Percentiles rank a stretch among this genome's conserved stretches.
These are phyloP conservation scores for Sarcophaga subvicina DNA, from an alignment of 2,888 invertebrate genomes.

Conservation along the genomic window DNA sequence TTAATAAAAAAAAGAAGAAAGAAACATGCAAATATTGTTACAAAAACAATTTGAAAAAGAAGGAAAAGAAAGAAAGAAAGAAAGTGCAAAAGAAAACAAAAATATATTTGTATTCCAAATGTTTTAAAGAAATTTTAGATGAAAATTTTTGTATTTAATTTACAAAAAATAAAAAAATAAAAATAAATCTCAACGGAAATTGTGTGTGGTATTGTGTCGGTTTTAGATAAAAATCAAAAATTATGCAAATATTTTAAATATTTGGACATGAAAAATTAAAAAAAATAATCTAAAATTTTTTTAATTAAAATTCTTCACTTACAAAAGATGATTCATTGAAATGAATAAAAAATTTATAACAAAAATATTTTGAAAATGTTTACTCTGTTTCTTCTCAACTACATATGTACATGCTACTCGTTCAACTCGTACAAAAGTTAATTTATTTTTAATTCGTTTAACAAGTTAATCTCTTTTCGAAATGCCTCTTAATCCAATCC, in stretches of 20 bases:
- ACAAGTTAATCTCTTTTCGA: neutral
- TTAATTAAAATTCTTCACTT: slow-evolving; percentile 29
- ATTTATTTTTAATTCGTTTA: neutral
- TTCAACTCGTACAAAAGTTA: neutral
- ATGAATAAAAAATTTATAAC: neutral
- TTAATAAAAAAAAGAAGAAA: neutral
- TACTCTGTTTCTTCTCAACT: slow-evolving; percentile 35
- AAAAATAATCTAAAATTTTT: slow-evolving; percentile 20
- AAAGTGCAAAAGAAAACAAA: neutral
- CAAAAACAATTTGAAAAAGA: slow-evolving; percentile 11
- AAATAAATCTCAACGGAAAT: slow-evolving; percentile 32
- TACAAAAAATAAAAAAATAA: too few relatives aligned
- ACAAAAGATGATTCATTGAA: slow-evolving; percentile 43
- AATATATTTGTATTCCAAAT: neutral
- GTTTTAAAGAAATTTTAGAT: slow-evolving; percentile 10
- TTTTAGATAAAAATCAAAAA: slow-evolving; percentile 1
- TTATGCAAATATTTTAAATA: neutral
- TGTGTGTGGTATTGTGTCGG: slow-evolving; percentile 2
- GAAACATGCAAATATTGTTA: slow-evolving; percentile 38
- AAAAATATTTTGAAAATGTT: slow-evolving; percentile 36
- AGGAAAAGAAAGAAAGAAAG: slow-evolving; percentile 9
- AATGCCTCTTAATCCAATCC: neutral
- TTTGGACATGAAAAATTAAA: slow-evolving; percentile 11
- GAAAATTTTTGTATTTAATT: neutral
- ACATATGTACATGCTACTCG: neutral